phyloP scores from a whole-genome alignment of 2,113 vertebrate genomes.

The Zeus faber region DNA sequence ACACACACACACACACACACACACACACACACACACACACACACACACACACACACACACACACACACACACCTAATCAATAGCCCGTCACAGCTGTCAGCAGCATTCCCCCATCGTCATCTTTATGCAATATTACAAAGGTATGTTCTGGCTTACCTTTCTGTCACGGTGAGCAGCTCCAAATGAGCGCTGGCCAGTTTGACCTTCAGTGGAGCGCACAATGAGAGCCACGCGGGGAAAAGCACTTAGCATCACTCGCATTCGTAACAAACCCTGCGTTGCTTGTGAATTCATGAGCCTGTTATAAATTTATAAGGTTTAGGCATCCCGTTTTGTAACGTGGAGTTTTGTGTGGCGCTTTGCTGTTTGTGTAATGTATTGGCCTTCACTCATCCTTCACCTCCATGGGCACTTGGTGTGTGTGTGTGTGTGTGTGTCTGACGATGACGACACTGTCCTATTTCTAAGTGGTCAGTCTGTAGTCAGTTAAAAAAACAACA shows the following conservation, averaged over 20 bases:
- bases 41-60: too few species aligned
- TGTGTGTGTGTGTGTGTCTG: neutral
- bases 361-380: conserved; percentile 6
- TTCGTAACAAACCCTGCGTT: conserved; percentile 28
- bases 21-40: too few species aligned
- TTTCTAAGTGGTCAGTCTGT: neutral
- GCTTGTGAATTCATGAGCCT: conserved; percentile 30
- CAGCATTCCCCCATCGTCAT: conserved; percentile 47
- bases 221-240: conserved; percentile 39
- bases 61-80: conserved; percentile 60
- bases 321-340: conserved; percentile 5
- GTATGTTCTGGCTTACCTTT: conserved; percentile 55
- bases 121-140: conserved; percentile 66
- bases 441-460: neutral
- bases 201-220: conserved; percentile 65
- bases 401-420: neutral
- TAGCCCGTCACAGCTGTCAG: conserved; percentile 63
- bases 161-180: conserved; percentile 61
- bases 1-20: too few species aligned
- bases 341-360: neutral
- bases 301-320: conserved; percentile 13
- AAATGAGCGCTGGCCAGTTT: conserved; percentile 63
- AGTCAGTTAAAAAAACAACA: too few species aligned
- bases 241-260: conserved; percentile 49
- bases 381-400: too few species aligned